Base-by-base conservation (phyloP, 2,888 invertebrate species). In the Osmoderma eremita region DNA sequence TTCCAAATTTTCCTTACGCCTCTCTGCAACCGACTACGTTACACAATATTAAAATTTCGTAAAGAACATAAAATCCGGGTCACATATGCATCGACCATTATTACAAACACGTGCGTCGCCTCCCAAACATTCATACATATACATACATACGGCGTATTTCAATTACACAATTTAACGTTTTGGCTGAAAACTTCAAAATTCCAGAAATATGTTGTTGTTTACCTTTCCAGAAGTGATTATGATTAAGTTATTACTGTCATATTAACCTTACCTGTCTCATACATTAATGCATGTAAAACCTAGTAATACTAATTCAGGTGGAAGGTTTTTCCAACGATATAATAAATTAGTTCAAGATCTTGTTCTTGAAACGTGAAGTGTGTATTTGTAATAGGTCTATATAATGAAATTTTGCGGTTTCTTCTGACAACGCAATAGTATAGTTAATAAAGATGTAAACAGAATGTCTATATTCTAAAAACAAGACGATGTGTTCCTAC, bases 291-390 rank as follows among this genome's bases (percentile, higher is more conserved):
- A 38, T 53, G 17, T 15, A 53, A 53, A 36, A 18, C 53, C 18
- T 39, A 13, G 22, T 41, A 61, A 30, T n/a, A 30, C 30, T 4
- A 45, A 13, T 15, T 30, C 36, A 20, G 12, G 30, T 24, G n/a
- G 45, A 45, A 61, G 24, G 58, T 61, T 61, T 56, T 45, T 48
- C 38, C 39, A 36, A 17, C n/a, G 17, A 30, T 30, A 30, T 30
- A 30, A 30, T 30, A 61, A 61, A 61, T 45, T 61, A 61, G 58
- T 48, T 45, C 58, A 61, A 61, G 58, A 61, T 8, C 45, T 30
- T 61, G 24, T 61, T 41, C 58, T 61, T 61, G 53, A 53, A 30
- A 36, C 30, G 48, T 61, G 30, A 61, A 45, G 18, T 45, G 17
- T 22, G 15, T 53, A 38, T 53, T 51, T 24, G 15, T 24, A 30